Evolutionary conservation across 2,888 invertebrate species (phyloP).

Genomic region (Erebia ligea): DNA sequence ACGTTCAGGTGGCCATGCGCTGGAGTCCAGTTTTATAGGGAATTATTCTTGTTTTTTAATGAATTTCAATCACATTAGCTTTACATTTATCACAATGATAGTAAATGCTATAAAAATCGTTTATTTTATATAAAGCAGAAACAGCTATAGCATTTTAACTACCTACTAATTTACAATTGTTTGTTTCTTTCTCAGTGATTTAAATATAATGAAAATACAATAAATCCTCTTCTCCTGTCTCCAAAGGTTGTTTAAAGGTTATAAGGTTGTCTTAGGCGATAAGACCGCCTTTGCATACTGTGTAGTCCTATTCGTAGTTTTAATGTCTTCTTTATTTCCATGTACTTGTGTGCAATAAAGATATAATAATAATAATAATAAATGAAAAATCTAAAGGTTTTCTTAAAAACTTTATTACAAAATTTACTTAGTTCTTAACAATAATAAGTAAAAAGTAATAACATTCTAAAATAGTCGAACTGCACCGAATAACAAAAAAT

Average conservation of each 20-base stretch:
- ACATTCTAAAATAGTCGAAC: constrained; percentile 58
- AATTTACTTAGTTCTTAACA: constrained; percentile 69
- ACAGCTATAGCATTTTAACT: not conserved
- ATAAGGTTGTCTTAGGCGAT: too few relatives aligned
- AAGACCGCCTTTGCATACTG: too few relatives aligned
- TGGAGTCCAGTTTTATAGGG: constrained; percentile 37
- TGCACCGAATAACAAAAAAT: constrained; percentile 53
- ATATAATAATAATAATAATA: too few relatives aligned
- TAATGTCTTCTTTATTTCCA: too few relatives aligned
- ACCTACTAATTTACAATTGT: constrained; percentile 4
- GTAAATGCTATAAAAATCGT: constrained; percentile 20
- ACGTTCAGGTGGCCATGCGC: constrained; percentile 39
- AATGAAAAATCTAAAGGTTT: constrained; percentile 35
- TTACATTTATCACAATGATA: constrained; percentile 34
- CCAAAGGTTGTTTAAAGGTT: too few relatives aligned
- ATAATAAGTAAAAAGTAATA: constrained; percentile 47
- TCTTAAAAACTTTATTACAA: constrained; percentile 66
- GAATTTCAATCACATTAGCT: constrained; percentile 40
- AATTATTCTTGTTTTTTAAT: constrained; percentile 44
- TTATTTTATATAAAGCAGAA: not conserved
- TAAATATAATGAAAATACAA: constrained; percentile 8
- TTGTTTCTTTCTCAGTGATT: constrained; percentile 17
- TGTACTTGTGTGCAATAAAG: too few relatives aligned
- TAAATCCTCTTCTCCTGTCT: too few relatives aligned
- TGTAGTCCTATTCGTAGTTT: too few relatives aligned